Base-by-base conservation (phyloP, 2,888 invertebrate genomes). In the Trichogramma dendrolimi region DNA sequence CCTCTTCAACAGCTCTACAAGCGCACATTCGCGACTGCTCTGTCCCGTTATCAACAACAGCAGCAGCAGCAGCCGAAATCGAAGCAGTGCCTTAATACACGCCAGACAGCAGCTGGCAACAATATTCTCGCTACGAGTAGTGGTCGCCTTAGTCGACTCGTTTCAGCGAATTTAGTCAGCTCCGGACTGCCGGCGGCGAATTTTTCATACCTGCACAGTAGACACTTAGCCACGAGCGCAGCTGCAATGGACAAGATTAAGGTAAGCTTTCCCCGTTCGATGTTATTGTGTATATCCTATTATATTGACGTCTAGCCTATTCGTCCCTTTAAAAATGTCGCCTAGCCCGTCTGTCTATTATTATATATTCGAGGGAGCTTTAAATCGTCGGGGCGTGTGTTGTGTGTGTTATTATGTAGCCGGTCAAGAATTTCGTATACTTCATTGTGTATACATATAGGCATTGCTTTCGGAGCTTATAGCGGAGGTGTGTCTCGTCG, bases 201-300 rank as follows among this genome's bases (percentile, higher is more conserved):
- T 39, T 47, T 40, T 50, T 58, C 44, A 10, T 41, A 52, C 42
- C 41, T 61, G 43, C 27, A 61, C 48, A 6, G 49, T 46, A 54
- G 66, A 51, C 58, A 62, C 52, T 58, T 63, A 10, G 54, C 54
- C 43, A 60, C 51, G 8, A 61, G 75, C 4, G 63, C 72, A 27
- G 63, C 67, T 60, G 68, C 68, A 47, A 78, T 78, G 78, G 72
- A 70, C 4, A 78, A 77, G 70, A 78, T 78, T 61, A 73, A 78
- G 76, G 78, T 78, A 57, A 49, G 4, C 48, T 11, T 11, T 4
- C 4, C 11, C 11, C 11, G 11, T 48, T 4, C 3, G 27, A n/a
- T 27, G 3, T 27, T 27, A 27, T 27, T 27, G 27, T 27, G 27
- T 27, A 27, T 27, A 27, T 27, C 27, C 27, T 27, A 27, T 27